Percentiles rank a stretch among this genome's conserved stretches.
phyloP scores from a whole-genome alignment of 1,140 invertebrate genomes.

The Conus betulinus region DNA sequence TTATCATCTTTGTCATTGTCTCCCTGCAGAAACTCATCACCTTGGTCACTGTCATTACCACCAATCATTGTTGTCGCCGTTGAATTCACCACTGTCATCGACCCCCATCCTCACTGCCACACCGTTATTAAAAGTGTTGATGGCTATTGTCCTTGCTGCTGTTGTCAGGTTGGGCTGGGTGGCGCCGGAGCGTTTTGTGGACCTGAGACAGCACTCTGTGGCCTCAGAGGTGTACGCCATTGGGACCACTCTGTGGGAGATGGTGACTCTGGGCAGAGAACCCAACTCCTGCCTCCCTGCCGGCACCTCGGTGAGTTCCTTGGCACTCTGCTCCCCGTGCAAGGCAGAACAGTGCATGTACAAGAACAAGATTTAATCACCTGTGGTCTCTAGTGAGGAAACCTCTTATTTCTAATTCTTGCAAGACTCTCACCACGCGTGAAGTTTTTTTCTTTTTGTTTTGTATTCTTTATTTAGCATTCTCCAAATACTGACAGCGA shows the following conservation, averaged over 20 bases:
- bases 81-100: too few species aligned
- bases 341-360: too few species aligned
- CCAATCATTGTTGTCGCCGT: background rate
- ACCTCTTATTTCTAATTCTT: too few species aligned
- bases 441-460: too few species aligned
- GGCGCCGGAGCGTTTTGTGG: constrained; percentile 9
- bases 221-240: constrained; percentile 18
- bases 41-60: background rate
- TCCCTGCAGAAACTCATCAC: background rate
- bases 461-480: too few species aligned
- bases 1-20: background rate
- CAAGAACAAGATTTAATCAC: too few species aligned
- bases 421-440: too few species aligned
- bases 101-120: background rate
- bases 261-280: background rate
- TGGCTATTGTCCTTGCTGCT: background rate
- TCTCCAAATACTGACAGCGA: too few species aligned
- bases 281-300: background rate
- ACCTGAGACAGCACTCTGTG: background rate
- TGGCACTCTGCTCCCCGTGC: background rate
- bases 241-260: constrained; percentile 24
- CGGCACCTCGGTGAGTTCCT: background rate
- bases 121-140: too few species aligned
- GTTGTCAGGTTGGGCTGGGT: constrained; percentile 23
- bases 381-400: too few species aligned